These are phyloP conservation scores for Sebastes hubbsi DNA, from an alignment of 2,797 vertebrate species.

Conservation along the genomic window DNA sequence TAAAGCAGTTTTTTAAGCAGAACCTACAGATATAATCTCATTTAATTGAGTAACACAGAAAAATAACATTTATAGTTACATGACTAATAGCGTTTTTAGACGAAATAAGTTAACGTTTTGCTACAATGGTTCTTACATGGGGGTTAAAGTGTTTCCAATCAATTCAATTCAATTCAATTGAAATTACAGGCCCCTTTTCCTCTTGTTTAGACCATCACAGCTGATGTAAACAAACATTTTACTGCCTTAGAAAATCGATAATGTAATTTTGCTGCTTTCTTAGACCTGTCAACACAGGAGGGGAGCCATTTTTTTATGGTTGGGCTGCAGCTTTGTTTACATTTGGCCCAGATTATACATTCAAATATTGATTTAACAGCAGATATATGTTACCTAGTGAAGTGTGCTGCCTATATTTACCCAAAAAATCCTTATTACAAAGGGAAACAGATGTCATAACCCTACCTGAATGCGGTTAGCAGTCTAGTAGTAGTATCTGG, in stretches of 20 bases:
- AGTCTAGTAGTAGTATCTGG: neutral
- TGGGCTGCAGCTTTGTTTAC: neutral
- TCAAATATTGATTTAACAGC: neutral
- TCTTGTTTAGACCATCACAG: neutral
- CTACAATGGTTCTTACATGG: no score
- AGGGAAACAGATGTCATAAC: neutral
- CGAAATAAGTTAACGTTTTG: no score
- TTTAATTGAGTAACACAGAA: no score
- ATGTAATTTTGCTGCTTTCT: neutral
- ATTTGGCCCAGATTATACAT: neutral
- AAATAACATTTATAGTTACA: no score
- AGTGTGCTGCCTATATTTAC: neutral
- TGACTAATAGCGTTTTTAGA: no score
- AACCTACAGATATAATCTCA: neutral
- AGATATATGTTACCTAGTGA: neutral
- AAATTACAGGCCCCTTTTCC: neutral
- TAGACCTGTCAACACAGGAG: neutral
- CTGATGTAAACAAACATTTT: neutral
- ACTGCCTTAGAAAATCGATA: neutral
- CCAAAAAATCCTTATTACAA: neutral
- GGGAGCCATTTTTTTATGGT: no score
- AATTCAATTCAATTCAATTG: neutral
- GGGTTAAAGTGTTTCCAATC: neutral
- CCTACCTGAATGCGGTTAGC: neutral
- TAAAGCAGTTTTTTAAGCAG: neutral